Percentiles rank a stretch among this genome's conserved stretches.
These are phyloP conservation scores for Paramuricea clavata DNA, from an alignment of 92 coral and sea anemone species.

Conservation along the genomic window DNA sequence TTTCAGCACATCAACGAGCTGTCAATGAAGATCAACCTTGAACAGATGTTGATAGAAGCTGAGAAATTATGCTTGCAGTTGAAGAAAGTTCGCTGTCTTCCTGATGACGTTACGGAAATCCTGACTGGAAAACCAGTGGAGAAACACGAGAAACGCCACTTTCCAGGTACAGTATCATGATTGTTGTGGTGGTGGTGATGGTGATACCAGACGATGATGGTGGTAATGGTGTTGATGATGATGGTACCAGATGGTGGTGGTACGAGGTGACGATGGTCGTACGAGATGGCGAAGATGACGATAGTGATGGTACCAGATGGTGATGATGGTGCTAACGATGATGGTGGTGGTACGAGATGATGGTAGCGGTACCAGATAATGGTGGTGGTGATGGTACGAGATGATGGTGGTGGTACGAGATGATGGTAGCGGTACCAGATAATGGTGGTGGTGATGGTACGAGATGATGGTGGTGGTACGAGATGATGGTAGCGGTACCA, in stretches of 20 bases:
- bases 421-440: too few species aligned
- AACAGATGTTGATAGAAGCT: slow-evolving; percentile 78
- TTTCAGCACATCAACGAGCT: slow-evolving; percentile 91
- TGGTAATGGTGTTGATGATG: neutral
- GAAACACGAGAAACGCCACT: slow-evolving; percentile 20
- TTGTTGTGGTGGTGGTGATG: slow-evolving; percentile 8
- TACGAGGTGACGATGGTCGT: too few species aligned
- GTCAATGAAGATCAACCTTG: slow-evolving; percentile 88
- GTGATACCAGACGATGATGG: neutral
- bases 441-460: too few species aligned
- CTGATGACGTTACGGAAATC: slow-evolving; percentile 85
- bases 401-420: too few species aligned
- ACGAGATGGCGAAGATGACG: too few species aligned
- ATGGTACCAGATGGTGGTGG: too few species aligned
- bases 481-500: too few species aligned
- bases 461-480: too few species aligned
- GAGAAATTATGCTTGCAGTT: slow-evolving; percentile 91
- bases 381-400: slow-evolving; percentile 37
- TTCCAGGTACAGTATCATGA: slow-evolving; percentile 16
- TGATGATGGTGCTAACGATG: too few species aligned
- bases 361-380: slow-evolving; percentile 7
- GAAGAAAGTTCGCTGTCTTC: slow-evolving; percentile 76
- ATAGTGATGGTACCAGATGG: too few species aligned
- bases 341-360: too few species aligned
- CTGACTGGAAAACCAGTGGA: slow-evolving; percentile 84